Base-by-base conservation (phyloP, 2,797 vertebrate genomes). In the Falco naumanni region DNA sequence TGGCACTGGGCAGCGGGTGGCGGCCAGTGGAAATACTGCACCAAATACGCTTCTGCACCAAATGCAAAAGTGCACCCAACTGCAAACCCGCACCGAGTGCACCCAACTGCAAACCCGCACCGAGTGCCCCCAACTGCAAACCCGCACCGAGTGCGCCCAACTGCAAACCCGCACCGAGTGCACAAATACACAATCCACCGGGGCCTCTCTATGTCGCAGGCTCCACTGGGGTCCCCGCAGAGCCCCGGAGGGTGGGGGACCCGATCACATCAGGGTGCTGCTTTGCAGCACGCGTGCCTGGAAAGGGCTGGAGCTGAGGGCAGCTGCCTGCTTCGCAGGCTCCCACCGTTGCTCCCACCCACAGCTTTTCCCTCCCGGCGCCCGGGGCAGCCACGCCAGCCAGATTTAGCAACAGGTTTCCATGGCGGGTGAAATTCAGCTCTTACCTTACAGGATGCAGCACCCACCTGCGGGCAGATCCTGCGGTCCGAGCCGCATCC, bases 171-270 rank as follows among this genome's bases (percentile, higher is more conserved):
- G 39, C 39, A 39, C 39, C 39, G 11, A 39, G 39, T 45, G 16
- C 43, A 45, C 43, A 45, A 45, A 45, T 45, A 17, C 43, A 45
- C 43, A 45, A 45, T 45, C 43, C 17, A 45, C 41, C 0, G 4
- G n/a, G 33, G 21, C 7, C 16, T 54, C 31, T 4, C 45, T 0
- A 0, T 4, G 47, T 4, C 4, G 11, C 19, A 21, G 79, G 74
- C 19, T 5, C 9, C 3, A 0, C 0, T 0, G 26, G 18, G n/a
- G 33, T 13, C 43, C 48, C 83, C 5, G 29, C 43, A 14, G 8
- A 43, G 28, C 39, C 47, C 51, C 2, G 0, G 6, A 4, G 66
- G 4, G 24, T 9, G 41, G n/a, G 20, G 26, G 17, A 28, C 41
- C 21, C 0, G 1, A 9, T 11, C 7, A 20, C 31, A 53, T 1